Conservation (phyloP, 2,797 vertebrate species). For the Amniataba percoides region DNA sequence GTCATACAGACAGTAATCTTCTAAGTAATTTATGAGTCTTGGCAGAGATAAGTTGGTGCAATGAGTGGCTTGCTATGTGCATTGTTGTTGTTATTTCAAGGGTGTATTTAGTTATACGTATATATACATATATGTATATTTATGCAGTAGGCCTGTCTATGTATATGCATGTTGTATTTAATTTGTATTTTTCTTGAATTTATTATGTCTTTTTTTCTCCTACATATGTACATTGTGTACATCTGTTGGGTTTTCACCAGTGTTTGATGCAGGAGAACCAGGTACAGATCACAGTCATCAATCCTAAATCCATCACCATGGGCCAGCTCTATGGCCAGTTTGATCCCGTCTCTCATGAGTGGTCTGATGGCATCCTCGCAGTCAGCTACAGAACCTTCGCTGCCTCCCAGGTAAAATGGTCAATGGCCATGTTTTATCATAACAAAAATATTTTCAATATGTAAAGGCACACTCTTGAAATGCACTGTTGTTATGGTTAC, state of each 20-base stretch:
- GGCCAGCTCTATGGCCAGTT: conserved; percentile 95
- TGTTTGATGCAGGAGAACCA: conserved; percentile 92
- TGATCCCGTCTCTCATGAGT: conserved; percentile 92
- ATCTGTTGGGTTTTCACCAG: conserved; percentile 69
- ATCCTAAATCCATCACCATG: conserved; percentile 95
- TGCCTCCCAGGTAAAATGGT: conserved; percentile 82
- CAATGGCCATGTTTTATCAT: no score
- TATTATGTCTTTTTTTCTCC: conserved; percentile 1
- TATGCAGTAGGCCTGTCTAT: not conserved
- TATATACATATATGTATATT: not conserved
- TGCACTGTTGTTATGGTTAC: not conserved
- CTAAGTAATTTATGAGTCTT: conserved; percentile 34
- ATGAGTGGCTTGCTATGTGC: conserved; percentile 5
- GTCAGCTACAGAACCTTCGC: conserved; percentile 92
- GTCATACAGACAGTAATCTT: conserved; percentile 39
- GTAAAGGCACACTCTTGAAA: not conserved
- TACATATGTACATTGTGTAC: not conserved
- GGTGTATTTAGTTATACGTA: conserved; percentile 5
- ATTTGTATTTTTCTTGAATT: conserved; percentile 1
- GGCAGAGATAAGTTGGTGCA: conserved; percentile 28
- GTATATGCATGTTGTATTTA: not conserved
- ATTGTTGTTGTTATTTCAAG: not conserved
- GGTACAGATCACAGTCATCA: conserved; percentile 93
- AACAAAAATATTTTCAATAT: not conserved
- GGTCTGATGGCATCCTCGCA: conserved; percentile 93